These are phyloP conservation scores for Drosophila equinoxialis DNA, from an alignment of 1,140 invertebrate genomes.

Conservation along the genomic window DNA sequence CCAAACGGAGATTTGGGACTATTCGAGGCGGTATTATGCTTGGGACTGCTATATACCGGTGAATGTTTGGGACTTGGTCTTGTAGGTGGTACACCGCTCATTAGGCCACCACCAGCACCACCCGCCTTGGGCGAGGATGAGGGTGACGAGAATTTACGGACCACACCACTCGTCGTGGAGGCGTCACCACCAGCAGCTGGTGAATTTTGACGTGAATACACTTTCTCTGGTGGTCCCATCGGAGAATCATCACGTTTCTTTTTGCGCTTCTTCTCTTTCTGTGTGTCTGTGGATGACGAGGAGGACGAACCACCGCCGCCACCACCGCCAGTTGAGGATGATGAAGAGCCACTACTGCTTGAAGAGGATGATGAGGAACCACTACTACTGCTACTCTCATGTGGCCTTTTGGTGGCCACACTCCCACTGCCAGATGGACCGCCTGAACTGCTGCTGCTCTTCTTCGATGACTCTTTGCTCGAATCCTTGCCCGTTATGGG, in stretches of 20 bases:
- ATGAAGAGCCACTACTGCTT: constrained; percentile 76
- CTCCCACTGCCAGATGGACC: constrained; percentile 15
- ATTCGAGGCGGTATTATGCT: constrained; percentile 85
- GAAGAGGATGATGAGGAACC: constrained; percentile 39
- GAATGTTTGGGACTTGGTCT: constrained; percentile 90
- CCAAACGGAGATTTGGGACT: constrained; percentile 85
- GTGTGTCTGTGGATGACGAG: constrained; percentile 83
- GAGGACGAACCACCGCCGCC: neutral
- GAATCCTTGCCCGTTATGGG: constrained; percentile 85
- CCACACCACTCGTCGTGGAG: constrained; percentile 71
- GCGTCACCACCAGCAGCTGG: constrained; percentile 63
- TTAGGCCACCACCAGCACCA: constrained; percentile 41
- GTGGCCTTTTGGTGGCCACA: constrained; percentile 48
- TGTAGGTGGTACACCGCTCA: constrained; percentile 84
- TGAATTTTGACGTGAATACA: constrained; percentile 83
- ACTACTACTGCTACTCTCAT: constrained; percentile 43
- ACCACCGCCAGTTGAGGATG: constrained; percentile 17
- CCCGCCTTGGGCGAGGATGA: constrained; percentile 86
- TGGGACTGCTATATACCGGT: constrained; percentile 90
- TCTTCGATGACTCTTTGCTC: constrained; percentile 46
- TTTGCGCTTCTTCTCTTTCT: constrained; percentile 91
- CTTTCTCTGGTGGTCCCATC: constrained; percentile 93
- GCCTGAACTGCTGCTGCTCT: constrained; percentile 26
- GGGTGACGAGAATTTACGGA: constrained; percentile 73
- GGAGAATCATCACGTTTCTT: constrained; percentile 89